phyloP scores from a whole-genome alignment of 2,888 invertebrate genomes.

The Geophilus truncorum region DNA sequence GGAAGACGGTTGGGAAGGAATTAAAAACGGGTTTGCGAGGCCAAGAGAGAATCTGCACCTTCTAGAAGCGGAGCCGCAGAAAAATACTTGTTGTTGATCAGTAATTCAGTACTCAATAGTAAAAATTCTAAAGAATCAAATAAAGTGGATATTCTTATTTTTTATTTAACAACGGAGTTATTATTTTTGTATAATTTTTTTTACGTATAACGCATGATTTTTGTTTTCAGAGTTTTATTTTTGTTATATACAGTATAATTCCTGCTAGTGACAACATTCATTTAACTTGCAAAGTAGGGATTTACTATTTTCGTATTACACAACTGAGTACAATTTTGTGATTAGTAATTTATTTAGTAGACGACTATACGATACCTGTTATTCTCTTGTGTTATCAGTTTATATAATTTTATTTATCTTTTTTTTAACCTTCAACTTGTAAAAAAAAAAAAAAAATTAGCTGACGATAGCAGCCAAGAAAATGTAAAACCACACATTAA shows the following conservation, averaged over 20 bases:
- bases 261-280: too few relatives aligned
- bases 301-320: background rate
- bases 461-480: too few relatives aligned
- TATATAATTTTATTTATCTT: too few relatives aligned
- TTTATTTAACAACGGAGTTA: background rate
- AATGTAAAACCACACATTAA: too few relatives aligned
- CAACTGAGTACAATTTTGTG: background rate
- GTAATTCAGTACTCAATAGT: background rate
- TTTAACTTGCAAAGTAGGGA: too few relatives aligned
- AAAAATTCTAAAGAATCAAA: background rate
- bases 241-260: background rate
- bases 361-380: too few relatives aligned
- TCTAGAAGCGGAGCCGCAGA: constrained; percentile 82
- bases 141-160: background rate
- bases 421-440: too few relatives aligned
- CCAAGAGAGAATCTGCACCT: constrained; percentile 52
- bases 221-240: background rate
- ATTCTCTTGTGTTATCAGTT: too few relatives aligned
- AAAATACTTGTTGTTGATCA: constrained; percentile 71
- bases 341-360: background rate
- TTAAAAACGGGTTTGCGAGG: constrained; percentile 70
- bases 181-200: background rate
- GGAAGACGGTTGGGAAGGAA: constrained; percentile 95
- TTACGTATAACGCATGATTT: background rate
- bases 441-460: too few relatives aligned